Percentiles rank a stretch among this genome's conserved stretches.
Evolutionary conservation across 1,140 invertebrate genomes (phyloP).

Genomic region (Stegodyphus dumicola): DNA sequence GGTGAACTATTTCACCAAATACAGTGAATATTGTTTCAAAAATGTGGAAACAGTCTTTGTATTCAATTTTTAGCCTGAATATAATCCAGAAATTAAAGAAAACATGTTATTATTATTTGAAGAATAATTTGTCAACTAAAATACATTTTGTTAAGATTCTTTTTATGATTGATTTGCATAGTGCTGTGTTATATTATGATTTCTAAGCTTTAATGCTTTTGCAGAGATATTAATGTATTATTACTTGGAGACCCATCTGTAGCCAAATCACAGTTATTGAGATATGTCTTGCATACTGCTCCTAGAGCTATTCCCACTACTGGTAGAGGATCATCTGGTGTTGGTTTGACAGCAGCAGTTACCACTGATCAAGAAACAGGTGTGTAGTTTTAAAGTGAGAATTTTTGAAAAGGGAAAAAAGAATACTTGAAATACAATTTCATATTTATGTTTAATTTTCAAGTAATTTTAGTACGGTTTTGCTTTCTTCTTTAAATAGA

Average conservation of each 20-base stretch:
- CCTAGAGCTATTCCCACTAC: conserved; percentile 97
- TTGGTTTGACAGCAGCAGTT: conserved; percentile 98
- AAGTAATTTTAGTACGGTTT: too few relatives aligned
- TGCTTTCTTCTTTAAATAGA: too few relatives aligned
- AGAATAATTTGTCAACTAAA: conserved; percentile 30
- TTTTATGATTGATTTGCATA: background rate
- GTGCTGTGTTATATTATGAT: background rate
- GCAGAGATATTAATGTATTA: conserved; percentile 93
- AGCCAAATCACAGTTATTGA: conserved; percentile 96
- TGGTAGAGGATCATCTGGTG: conserved; percentile 93
- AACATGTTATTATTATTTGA: conserved; percentile 11
- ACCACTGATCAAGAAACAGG: conserved; percentile 95
- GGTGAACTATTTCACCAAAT: too few relatives aligned
- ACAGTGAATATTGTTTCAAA: too few relatives aligned
- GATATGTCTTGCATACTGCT: conserved; percentile 94
- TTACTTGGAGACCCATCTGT: conserved; percentile 99
- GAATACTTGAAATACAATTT: too few relatives aligned
- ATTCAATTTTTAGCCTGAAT: too few relatives aligned
- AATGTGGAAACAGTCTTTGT: too few relatives aligned
- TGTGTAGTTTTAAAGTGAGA: conserved; percentile 66
- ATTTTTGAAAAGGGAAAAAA: too few relatives aligned
- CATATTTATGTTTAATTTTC: too few relatives aligned
- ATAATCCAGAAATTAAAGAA: background rate
- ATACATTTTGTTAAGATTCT: conserved; percentile 10
- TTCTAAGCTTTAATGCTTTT: conserved; percentile 61